A percentile compares a stretch with the other conserved stretches of the same genome.
These are phyloP conservation scores for Orchestia grillus DNA, from an alignment of 1,140 invertebrate species.

Conservation along the genomic window DNA sequence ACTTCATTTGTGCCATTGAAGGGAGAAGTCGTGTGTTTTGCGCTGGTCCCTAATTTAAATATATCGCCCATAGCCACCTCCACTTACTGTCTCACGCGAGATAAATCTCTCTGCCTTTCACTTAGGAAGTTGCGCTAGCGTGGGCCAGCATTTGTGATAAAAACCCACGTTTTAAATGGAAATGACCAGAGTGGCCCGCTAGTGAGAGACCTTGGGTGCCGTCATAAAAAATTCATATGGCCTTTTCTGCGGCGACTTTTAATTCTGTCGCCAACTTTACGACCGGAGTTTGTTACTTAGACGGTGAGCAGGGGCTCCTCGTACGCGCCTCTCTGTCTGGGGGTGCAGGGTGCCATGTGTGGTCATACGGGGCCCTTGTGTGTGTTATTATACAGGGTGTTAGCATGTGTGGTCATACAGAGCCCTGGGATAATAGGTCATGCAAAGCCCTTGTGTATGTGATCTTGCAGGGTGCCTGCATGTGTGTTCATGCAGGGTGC, in stretches of 20 bases:
- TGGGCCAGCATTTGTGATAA: not conserved
- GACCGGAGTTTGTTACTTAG: not conserved
- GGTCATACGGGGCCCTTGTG: too few species aligned
- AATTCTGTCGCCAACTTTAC: not conserved
- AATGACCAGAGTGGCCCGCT: not conserved
- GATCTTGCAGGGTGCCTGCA: too few species aligned
- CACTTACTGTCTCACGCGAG: not conserved
- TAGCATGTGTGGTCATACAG: too few species aligned
- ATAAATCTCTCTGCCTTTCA: not conserved
- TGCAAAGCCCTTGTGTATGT: too few species aligned
- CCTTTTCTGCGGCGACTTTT: not conserved
- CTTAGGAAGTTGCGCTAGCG: not conserved
- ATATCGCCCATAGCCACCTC: slow-evolving; percentile 42
- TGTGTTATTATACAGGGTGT: too few species aligned
- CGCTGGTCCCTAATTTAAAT: slow-evolving; percentile 18
- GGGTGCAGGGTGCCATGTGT: too few species aligned
- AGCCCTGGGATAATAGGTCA: too few species aligned
- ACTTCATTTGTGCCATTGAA: slow-evolving; percentile 53
- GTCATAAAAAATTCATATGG: not conserved
- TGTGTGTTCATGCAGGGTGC: too few species aligned
- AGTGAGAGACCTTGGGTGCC: not conserved
- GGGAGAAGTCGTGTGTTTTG: slow-evolving; percentile 44
- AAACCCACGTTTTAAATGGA: not conserved
- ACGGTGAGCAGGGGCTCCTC: too few species aligned
- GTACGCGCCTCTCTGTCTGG: too few species aligned